These are phyloP conservation scores for Oncorhynchus keta DNA, from an alignment of 2,113 vertebrate genomes.

Conservation along the genomic window DNA sequence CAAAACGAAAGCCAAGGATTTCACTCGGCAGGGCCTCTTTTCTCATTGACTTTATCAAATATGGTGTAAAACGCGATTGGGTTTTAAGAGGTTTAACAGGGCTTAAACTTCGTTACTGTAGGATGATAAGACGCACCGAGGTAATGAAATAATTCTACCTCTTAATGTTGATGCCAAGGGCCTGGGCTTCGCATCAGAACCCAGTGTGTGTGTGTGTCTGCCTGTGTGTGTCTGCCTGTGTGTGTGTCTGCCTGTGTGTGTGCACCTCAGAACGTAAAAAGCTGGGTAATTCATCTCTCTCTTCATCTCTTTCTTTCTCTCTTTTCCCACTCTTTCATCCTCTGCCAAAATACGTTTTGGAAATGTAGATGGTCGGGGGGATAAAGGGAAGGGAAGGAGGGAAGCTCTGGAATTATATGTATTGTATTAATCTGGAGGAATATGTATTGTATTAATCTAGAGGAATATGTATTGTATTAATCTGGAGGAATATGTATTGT, in stretches of 20 bases:
- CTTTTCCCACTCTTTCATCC: constrained; percentile 68
- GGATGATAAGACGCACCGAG: neutral
- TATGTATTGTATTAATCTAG: constrained; percentile 78
- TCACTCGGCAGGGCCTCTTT: neutral
- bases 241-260: constrained; percentile 13
- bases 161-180: neutral
- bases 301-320: constrained; percentile 30
- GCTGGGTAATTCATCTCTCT: constrained; percentile 43
- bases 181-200: constrained; percentile 16
- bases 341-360: constrained; percentile 68
- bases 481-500: too few species aligned
- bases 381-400: constrained; percentile 63
- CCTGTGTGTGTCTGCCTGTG: constrained; percentile 9
- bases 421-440: constrained; percentile 75
- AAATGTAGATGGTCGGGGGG: constrained; percentile 62
- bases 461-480: neutral
- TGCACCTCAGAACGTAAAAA: constrained; percentile 48
- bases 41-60: constrained; percentile 15
- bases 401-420: constrained; percentile 72
- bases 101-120: constrained; percentile 1
- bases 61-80: constrained; percentile 14
- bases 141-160: neutral
- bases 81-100: constrained; percentile 14
- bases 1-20: constrained; percentile 12
- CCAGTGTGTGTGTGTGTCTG: constrained; percentile 19